Base-by-base conservation (phyloP, 1,140 invertebrate species). In the Drosophila subpulchrella region DNA sequence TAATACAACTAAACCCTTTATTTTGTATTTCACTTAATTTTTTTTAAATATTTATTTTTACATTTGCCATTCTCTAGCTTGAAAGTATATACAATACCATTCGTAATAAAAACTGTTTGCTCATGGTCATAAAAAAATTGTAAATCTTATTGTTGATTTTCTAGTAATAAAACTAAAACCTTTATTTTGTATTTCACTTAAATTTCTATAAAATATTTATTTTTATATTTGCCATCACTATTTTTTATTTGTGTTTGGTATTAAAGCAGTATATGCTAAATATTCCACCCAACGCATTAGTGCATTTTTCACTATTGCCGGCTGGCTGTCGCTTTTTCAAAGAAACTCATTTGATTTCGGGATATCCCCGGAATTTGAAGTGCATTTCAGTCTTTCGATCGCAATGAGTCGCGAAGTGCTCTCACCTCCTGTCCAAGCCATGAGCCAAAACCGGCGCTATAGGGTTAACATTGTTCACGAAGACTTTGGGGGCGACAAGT, bases 321-420 rank as follows among this genome's bases (percentile, higher is more conserved):
- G 50, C 30, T 17, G 15, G n/a, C 15, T 30, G 24, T 32, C 13
- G 17, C 6, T 20, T 59, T 5, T 6, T n/a, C 2, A 0, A 3
- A 1, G 12, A 30, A 27, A 2, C 4, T 15, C 6, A 11, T 10
- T 51, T 13, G 0, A n/a, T 20, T 57, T 41, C 20, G 6, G 27
- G 67, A 27, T 20, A 8, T 70, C 44, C 51, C 51, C 36, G 32
- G 17, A 3, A 53, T 34, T 67, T 1, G 10, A 53, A 24, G 3
- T n/a, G 24, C 13, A 5, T 4, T 0, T 8, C 10, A 10, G 41
- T 38, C 51, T 51, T 56, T 3, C 7, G 0, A 24, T 8, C 0
- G 57, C 56, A 46, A 92, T 92, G 91, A 92, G 91, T 42, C 91
- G 91, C 2, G 80, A 84, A 61, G 74, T 92, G 4, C 57, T 92